Conservation (phyloP, 2,797 vertebrate species). For the Xiphophorus birchmanni region DNA sequence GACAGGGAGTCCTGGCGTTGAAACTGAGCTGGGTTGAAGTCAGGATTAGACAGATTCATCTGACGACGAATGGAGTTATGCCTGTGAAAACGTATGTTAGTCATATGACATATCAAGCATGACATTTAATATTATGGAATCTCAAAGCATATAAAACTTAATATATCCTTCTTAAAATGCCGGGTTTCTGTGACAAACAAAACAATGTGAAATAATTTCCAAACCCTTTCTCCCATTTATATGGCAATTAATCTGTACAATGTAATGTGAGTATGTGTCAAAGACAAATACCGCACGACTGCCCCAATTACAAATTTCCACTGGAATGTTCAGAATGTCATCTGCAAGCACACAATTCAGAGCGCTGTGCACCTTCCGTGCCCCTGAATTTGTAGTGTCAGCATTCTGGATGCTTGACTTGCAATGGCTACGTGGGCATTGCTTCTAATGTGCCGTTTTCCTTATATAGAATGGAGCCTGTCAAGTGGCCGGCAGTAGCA, state of each 20-base stretch:
- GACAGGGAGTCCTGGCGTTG: conserved; percentile 94
- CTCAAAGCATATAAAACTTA: not conserved
- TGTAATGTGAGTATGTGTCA: not conserved
- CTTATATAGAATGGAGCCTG: no score
- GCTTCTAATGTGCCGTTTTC: no score
- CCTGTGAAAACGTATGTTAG: conserved; percentile 71
- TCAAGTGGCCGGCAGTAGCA: no score
- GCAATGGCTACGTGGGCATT: no score
- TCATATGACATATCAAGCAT: not conserved
- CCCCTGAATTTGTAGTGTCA: not conserved
- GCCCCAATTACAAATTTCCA: not conserved
- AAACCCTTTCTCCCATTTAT: not conserved
- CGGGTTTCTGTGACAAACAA: not conserved
- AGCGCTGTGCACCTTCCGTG: not conserved
- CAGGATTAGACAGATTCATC: conserved; percentile 95
- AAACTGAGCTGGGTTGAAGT: conserved; percentile 95
- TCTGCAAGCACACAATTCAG: not conserved
- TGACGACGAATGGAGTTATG: conserved; percentile 96
- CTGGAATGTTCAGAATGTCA: not conserved
- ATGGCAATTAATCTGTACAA: not conserved
- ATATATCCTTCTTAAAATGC: not conserved
- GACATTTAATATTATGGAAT: conserved; percentile 4
- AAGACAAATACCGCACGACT: not conserved
- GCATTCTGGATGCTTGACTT: no score
- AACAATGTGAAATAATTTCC: not conserved